Percentiles rank a stretch among this genome's conserved stretches.
These are phyloP conservation scores for Hydractinia echinata DNA, from an alignment of 30 jellyfish, hydroid and myxozoan species.

Conservation along the genomic window DNA sequence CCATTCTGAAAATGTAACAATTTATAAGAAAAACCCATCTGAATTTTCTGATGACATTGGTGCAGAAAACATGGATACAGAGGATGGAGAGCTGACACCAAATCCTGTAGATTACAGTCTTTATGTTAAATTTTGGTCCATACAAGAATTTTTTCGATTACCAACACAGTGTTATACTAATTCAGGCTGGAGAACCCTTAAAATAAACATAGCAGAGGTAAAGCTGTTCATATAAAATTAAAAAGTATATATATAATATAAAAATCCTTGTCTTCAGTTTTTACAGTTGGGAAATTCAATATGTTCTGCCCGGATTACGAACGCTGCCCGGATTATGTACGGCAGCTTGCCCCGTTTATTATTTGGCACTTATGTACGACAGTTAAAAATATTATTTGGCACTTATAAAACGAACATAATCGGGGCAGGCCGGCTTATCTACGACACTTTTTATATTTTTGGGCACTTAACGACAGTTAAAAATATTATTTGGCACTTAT, in stretches of 20 bases:
- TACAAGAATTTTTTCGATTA: conserved; percentile 74
- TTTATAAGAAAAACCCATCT: conserved; percentile 40
- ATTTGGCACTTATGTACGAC: too few species aligned
- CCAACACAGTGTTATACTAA: conserved; percentile 73
- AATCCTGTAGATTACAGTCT: conserved; percentile 77
- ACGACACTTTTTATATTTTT: too few species aligned
- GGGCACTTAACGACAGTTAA: too few species aligned
- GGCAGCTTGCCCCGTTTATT: too few species aligned
- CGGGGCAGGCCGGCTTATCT: too few species aligned
- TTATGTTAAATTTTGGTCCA: conserved; percentile 71
- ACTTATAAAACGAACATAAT: too few species aligned
- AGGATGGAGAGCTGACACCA: conserved; percentile 67
- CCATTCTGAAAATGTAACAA: conserved; percentile 73
- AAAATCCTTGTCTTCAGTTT: background rate
- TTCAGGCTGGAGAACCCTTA: conserved; percentile 72
- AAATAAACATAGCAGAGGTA: conserved; percentile 64
- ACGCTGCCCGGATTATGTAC: too few species aligned
- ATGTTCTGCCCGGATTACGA: too few species aligned
- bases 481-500: too few species aligned
- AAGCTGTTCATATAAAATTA: background rate
- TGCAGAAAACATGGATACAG: conserved; percentile 56
- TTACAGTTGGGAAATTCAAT: background rate
- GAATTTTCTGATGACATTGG: conserved; percentile 36
- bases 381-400: too few species aligned
- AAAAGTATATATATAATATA: too few species aligned